These are phyloP conservation scores for Barbus barbus DNA, from an alignment of 2,113 vertebrate genomes.

Conservation along the genomic window DNA sequence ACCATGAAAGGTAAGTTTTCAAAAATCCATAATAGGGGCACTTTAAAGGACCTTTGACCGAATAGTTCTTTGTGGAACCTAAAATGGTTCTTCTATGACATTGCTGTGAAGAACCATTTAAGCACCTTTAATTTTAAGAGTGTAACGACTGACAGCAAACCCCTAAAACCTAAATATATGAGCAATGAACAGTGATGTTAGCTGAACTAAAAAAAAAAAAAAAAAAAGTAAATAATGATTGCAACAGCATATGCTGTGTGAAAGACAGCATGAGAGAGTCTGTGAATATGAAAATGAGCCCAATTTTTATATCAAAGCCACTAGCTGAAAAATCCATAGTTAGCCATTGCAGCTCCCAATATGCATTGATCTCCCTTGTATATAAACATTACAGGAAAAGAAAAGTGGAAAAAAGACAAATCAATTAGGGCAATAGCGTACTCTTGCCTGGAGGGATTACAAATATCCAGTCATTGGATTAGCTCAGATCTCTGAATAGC, in stretches of 20 bases:
- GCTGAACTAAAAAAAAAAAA: background rate
- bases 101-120: too few species aligned
- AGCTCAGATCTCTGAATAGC: conserved; percentile 56
- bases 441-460: conserved; percentile 54
- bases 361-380: conserved; percentile 58
- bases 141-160: background rate
- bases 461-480: conserved; percentile 58
- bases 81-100: too few species aligned
- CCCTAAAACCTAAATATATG: background rate
- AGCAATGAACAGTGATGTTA: background rate
- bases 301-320: too few species aligned
- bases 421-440: conserved; percentile 63
- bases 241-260: background rate
- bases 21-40: too few species aligned
- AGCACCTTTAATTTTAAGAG: too few species aligned
- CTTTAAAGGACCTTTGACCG: too few species aligned
- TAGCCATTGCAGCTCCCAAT: conserved; percentile 61
- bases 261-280: conserved; percentile 27
- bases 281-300: conserved; percentile 16
- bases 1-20: too few species aligned
- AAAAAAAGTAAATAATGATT: too few species aligned
- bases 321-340: conserved; percentile 41
- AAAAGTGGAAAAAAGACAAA: conserved; percentile 52
- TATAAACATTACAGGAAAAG: conserved; percentile 43
- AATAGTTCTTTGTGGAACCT: too few species aligned